Evolutionary conservation across 2,113 vertebrate species (phyloP).

Genomic region (Melospiza melodia): DNA sequence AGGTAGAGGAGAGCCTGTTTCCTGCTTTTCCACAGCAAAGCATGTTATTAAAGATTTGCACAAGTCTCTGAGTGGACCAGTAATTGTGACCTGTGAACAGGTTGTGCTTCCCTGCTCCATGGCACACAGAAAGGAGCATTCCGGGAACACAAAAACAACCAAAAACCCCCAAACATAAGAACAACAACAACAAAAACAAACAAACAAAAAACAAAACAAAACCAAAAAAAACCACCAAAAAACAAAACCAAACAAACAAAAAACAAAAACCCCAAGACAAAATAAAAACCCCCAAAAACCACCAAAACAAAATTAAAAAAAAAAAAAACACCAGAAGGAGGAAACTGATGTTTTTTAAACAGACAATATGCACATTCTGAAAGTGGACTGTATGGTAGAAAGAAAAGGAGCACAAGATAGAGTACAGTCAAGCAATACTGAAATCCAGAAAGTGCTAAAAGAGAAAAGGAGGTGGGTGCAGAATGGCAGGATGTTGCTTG

Average conservation of each 20-base stretch:
- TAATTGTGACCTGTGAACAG: background rate
- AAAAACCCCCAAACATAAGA: no score
- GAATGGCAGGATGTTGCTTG: background rate
- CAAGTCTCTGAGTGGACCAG: background rate
- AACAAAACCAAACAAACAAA: no score
- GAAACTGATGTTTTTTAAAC: background rate
- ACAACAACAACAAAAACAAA: no score
- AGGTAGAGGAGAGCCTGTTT: background rate
- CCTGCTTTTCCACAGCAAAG: background rate
- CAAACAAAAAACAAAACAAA: background rate
- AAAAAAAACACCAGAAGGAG: no score
- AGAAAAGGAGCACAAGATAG: background rate
- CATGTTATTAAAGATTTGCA: background rate
- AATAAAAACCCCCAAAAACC: no score
- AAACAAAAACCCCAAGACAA: no score
- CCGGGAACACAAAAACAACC: background rate
- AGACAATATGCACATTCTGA: background rate
- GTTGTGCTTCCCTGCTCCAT: background rate
- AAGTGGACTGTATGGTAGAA: accelerated
- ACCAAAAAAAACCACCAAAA: no score
- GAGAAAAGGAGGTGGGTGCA: background rate
- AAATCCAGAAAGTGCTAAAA: background rate
- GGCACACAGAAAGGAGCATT: background rate
- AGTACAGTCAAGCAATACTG: background rate
- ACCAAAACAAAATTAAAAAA: background rate